phyloP scores from a whole-genome alignment of 2,113 vertebrate species.

The Cavia porcellus region DNA sequence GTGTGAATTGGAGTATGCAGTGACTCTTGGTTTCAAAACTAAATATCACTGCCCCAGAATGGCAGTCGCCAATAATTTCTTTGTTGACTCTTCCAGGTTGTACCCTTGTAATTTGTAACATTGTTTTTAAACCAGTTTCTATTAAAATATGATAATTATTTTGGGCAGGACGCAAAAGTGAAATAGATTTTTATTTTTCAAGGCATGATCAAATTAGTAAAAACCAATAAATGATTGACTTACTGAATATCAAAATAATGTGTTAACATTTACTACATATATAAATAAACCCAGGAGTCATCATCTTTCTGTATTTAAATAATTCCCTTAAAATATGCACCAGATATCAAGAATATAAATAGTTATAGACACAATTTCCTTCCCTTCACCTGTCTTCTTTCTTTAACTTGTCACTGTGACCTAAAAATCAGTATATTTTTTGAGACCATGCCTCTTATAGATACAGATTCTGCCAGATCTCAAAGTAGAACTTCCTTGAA shows the following conservation, averaged over 20 bases:
- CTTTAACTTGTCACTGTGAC: not conserved
- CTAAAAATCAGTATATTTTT: not conserved
- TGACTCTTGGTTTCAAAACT: constrained; percentile 2
- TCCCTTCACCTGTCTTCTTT: not conserved
- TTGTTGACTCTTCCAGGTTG: not conserved
- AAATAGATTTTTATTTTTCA: constrained; percentile 40
- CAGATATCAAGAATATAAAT: not conserved
- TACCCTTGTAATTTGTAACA: not conserved
- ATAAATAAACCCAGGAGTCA: not conserved
- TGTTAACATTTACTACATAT: constrained; percentile 3
- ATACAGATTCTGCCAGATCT: not conserved
- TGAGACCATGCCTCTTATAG: not conserved
- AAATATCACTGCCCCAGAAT: not conserved
- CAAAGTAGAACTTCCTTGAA: not conserved
- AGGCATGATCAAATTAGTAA: constrained; percentile 11
- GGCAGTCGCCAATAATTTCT: not conserved
- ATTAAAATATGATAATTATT: constrained; percentile 34
- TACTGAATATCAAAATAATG: not conserved
- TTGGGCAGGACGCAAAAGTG: not conserved
- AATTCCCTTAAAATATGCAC: not conserved
- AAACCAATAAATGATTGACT: not conserved
- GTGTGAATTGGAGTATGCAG: not conserved
- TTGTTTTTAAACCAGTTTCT: not conserved
- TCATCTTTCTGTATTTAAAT: constrained; percentile 17
- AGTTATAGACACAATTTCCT: not conserved